These are phyloP conservation scores for Blera fallax DNA, from an alignment of 2,888 invertebrate species.

Conservation along the genomic window DNA sequence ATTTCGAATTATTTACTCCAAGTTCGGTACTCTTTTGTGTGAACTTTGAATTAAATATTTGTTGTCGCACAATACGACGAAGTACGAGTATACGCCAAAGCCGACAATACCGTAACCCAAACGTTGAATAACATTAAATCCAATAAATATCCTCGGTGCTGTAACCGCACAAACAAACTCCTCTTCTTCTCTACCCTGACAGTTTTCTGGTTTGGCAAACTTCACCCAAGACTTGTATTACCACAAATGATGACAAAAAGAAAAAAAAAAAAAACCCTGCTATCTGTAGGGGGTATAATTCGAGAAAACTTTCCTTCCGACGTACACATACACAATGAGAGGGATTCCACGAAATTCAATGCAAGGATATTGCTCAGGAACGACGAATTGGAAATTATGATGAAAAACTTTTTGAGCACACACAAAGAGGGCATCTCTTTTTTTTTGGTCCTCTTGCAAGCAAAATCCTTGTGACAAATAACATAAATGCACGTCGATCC, in stretches of 20 bases:
- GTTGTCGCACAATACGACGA: conserved; percentile 32
- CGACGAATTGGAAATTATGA: conserved; percentile 55
- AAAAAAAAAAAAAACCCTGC: conserved; percentile 9
- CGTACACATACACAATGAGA: neutral
- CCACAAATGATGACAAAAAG: conserved; percentile 5
- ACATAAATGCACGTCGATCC: conserved; percentile 29
- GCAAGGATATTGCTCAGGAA: conserved; percentile 45
- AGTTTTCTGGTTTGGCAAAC: conserved; percentile 21
- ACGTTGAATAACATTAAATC: conserved; percentile 39
- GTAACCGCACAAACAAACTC: conserved; percentile 30
- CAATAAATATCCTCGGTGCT: conserved; percentile 20
- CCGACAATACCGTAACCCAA: conserved; percentile 7
- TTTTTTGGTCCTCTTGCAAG: neutral
- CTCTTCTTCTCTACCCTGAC: neutral
- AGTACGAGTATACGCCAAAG: conserved; percentile 4
- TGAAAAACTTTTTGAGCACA: conserved; percentile 34
- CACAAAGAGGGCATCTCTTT: neutral
- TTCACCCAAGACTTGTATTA: conserved; percentile 13
- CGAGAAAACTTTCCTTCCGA: conserved; percentile 25
- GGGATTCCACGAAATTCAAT: conserved; percentile 39
- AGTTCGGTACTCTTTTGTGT: conserved; percentile 58
- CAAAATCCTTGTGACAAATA: conserved; percentile 42
- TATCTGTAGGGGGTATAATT: conserved; percentile 6
- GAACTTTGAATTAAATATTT: conserved; percentile 66
- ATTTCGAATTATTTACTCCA: conserved; percentile 40